These are phyloP conservation scores for Albula goreensis DNA, from an alignment of 2,113 vertebrate species.

Conservation along the genomic window DNA sequence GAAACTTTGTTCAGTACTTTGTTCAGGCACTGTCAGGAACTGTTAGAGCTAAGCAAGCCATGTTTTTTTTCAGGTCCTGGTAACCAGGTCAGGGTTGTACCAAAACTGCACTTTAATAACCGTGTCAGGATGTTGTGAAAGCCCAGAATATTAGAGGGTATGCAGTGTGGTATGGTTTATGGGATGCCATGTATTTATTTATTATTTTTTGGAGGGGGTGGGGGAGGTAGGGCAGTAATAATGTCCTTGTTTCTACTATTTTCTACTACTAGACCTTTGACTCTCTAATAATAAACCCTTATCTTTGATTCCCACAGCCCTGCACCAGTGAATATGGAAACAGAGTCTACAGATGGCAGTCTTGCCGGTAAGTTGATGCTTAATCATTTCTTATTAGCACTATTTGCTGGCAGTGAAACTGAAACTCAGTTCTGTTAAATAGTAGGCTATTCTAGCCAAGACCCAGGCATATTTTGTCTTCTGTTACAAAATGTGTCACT, in stretches of 20 bases:
- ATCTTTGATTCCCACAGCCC: conserved; percentile 5
- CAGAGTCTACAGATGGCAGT: background rate
- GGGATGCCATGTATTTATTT: no score
- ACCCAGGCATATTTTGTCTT: background rate
- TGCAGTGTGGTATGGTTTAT: background rate
- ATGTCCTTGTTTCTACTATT: background rate
- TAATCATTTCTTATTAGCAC: background rate
- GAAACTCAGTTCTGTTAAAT: background rate
- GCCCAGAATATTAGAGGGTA: background rate
- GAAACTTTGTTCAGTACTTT: background rate
- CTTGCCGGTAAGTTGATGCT: background rate
- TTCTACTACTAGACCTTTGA: no score
- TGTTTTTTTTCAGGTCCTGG: background rate
- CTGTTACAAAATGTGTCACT: background rate
- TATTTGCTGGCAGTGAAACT: background rate
- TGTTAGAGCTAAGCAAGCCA: background rate
- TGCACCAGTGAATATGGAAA: background rate
- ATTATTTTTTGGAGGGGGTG: background rate
- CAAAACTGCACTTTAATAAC: background rate
- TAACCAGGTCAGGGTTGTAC: background rate
- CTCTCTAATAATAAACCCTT: background rate
- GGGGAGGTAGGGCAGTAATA: background rate
- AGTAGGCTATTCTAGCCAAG: background rate
- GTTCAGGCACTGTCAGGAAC: background rate
- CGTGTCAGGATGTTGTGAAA: background rate